Evolutionary conservation across 1,140 invertebrate genomes (phyloP), one percentile per base, ranked within the genome.

Genomic region (Hypsibius dujardini): DNA sequence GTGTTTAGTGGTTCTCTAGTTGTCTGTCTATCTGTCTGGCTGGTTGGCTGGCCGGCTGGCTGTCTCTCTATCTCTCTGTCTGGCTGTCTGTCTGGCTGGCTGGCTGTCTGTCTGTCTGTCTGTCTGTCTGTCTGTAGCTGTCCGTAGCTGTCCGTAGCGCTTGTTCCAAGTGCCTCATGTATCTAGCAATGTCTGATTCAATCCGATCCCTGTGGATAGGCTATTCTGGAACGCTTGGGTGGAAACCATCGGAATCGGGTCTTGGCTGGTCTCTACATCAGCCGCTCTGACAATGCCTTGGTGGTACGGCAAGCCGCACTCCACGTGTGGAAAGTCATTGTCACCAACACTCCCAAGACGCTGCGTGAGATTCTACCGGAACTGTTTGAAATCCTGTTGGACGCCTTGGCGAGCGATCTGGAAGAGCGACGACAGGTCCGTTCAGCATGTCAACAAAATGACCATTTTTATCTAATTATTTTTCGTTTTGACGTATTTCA

Each of bases 281-380:
- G 92, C 46, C 82, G 96, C 46, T 95, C 91, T 50, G 96, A 99
- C 78, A 92, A 96, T 1, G 91, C 93, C 1, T 79, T 98, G 28
- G 89, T 95, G 86, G 96, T 99, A 1, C 84, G 95, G 0, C 95
- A 98, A 82, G 91, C 95, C 0, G 92, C 94, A 1, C 84, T 97
- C 12, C 95, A 98, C 78, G 93, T 97, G 0, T 97, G 94, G 95
- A 98, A 98, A 82, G 85, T 87, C 40, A 46, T 71, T 72, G 47
- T 72, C 47, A 72, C 28, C 56, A 60, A 70, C 46, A 14, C 50
- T 56, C 50, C 50, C 50, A 56, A 56, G n/a, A 56, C 50, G 50
- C n/a, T 56, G 50, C 50, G 50, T 7, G 40, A 67, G 40, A 67
- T 42, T 67, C 40, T 42, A 67, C 40, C 62, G 42, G 95, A 92